Conservation (phyloP, 2,113 vertebrate species). For the Lepus timidus region DNA sequence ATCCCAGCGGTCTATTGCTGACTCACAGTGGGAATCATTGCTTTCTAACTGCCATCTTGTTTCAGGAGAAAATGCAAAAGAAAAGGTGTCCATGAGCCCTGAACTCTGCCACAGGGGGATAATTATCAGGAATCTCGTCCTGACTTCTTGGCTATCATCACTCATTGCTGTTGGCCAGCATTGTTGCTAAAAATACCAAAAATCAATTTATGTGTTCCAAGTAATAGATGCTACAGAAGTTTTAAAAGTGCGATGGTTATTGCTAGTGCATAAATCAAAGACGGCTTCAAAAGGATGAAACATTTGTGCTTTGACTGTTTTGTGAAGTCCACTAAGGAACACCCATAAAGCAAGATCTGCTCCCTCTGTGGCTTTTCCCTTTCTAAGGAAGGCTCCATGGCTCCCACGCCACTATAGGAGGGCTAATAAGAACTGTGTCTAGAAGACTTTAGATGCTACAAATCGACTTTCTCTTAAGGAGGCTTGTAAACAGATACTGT, state of each 20-base stretch:
- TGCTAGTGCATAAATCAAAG: background rate
- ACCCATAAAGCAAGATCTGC: background rate
- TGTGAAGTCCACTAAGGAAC: background rate
- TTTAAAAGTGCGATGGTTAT: background rate
- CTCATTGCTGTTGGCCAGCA: slow-evolving; percentile 1
- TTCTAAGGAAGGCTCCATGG: background rate
- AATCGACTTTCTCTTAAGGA: slow-evolving; percentile 70
- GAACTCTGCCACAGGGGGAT: background rate
- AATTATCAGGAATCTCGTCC: background rate
- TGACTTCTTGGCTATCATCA: background rate
- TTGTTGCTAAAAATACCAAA: slow-evolving; percentile 41
- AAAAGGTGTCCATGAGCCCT: background rate
- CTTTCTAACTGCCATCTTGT: background rate
- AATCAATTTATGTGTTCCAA: background rate
- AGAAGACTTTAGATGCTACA: slow-evolving; percentile 66
- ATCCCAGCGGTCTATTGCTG: background rate
- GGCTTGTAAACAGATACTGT: slow-evolving; percentile 72
- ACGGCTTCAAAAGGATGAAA: background rate
- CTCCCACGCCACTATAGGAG: background rate
- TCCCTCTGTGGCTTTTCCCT: background rate
- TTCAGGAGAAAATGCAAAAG: slow-evolving; percentile 37
- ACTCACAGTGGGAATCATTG: background rate
- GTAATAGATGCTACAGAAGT: background rate
- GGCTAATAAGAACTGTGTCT: slow-evolving; percentile 65
- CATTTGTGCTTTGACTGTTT: background rate